A percentile compares a stretch with the other conserved stretches of the same genome.
Conservation (phyloP, 2,888 invertebrate genomes). For the Erynnis tages region DNA sequence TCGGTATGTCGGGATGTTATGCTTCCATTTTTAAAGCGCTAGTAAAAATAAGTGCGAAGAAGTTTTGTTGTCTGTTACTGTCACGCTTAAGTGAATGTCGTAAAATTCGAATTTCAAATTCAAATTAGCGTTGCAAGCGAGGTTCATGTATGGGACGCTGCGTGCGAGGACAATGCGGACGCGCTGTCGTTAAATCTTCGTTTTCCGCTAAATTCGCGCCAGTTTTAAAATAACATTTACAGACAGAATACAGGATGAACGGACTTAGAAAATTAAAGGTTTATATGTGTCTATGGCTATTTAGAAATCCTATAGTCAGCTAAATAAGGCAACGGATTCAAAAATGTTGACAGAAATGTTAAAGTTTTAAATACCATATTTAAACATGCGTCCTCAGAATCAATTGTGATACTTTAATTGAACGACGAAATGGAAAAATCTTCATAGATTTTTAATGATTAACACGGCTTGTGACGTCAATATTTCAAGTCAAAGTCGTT, state of each 20-base stretch:
- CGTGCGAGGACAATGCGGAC: conserved; percentile 77
- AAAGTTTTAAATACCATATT: too few relatives aligned
- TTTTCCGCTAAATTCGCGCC: conserved; percentile 72
- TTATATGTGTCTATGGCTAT: too few relatives aligned
- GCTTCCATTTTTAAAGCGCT: not conserved
- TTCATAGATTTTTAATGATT: too few relatives aligned
- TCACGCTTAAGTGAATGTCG: conserved; percentile 39
- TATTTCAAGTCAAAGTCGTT: too few relatives aligned
- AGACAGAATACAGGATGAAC: conserved; percentile 45
- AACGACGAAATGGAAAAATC: too few relatives aligned
- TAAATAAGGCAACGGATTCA: too few relatives aligned
- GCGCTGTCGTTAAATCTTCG: conserved; percentile 73
- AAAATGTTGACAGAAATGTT: too few relatives aligned
- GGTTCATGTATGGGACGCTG: conserved; percentile 57
- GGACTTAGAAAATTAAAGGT: conserved; percentile 35
- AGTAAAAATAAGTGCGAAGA: not conserved
- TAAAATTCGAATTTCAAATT: conserved; percentile 64
- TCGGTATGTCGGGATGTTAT: too few relatives aligned
- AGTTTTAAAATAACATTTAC: conserved; percentile 73
- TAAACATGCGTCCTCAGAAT: too few relatives aligned
- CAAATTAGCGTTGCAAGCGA: conserved; percentile 69
- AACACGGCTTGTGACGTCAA: too few relatives aligned
- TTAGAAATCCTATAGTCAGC: too few relatives aligned
- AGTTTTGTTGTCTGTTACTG: not conserved
- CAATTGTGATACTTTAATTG: too few relatives aligned